Base-by-base conservation (phyloP, 1,140 invertebrate species). In the Coptotermes formosanus region DNA sequence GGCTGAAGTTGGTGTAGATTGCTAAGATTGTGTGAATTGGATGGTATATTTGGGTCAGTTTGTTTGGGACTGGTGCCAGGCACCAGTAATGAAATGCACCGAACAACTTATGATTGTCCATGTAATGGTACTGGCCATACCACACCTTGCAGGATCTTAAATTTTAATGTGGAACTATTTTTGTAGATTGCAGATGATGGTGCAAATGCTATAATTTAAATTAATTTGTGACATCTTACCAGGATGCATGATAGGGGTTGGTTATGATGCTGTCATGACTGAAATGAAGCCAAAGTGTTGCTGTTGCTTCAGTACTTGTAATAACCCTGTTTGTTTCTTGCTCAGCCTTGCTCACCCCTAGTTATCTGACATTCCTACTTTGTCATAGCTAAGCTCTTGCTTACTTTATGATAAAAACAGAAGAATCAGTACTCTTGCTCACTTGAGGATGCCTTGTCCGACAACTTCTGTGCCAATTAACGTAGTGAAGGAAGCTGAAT, bases 251-350 rank as follows among this genome's bases (percentile, higher is more conserved):
- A 25, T 75, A 55, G 64, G n/a, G 14, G 64, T 38, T 30, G 64
- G n/a, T 30, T n/a, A 75, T 55, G 19, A 55, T 55, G 52, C 52
- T 19, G 19, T 75, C 64, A n/a, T 16, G 64, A 75, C 64, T 75
- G 64, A 75, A 75, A 75, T 75, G 25, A 75, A 75, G n/a, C 64
- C 64, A 75, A 75, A 75, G 64, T 75, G 64, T 75, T 55, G 52
- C 52, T 55, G 52, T 55, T 55, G 14, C 19, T 75, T 75, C 64
- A 75, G 64, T 75, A n/a, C 1, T 75, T 30, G 14, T 75, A 75
- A 75, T 75, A 75, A 75, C 64, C 64, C 64, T 75, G n/a, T 75
- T 14, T 59, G 14, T 38, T 59, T 23, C 55, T 59, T 59, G 55
- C 55, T 75, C 64, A 30, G 25, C 64, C 25, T 75, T 30, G 64